phyloP scores from a whole-genome alignment of 2,888 invertebrate genomes.

The Protodeltote pygarga region DNA sequence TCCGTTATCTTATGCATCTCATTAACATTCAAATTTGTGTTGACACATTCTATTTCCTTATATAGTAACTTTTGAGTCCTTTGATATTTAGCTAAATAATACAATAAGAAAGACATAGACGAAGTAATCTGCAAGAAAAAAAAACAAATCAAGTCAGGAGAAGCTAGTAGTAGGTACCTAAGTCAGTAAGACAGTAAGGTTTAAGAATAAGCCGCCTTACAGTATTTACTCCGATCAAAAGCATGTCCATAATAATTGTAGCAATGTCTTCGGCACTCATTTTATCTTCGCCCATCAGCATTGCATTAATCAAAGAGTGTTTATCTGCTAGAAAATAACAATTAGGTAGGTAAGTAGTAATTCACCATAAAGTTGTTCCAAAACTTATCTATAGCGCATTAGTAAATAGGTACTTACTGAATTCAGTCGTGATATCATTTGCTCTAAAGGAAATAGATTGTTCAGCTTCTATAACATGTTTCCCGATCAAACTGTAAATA shows the following conservation, averaged over 20 bases:
- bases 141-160: too few species aligned
- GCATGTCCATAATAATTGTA: slow-evolving; percentile 89
- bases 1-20: slow-evolving; percentile 62
- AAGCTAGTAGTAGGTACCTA: too few species aligned
- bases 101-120: slow-evolving; percentile 88
- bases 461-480: slow-evolving; percentile 85
- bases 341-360: too few species aligned
- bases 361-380: too few species aligned
- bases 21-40: slow-evolving; percentile 49
- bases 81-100: slow-evolving; percentile 89
- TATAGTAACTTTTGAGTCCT: slow-evolving; percentile 87
- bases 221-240: slow-evolving; percentile 89
- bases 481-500: slow-evolving; percentile 85
- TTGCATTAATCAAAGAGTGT: slow-evolving; percentile 81
- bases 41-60: slow-evolving; percentile 84
- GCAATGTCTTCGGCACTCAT: slow-evolving; percentile 88
- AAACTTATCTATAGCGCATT: not conserved
- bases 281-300: slow-evolving; percentile 85
- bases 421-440: slow-evolving; percentile 45
- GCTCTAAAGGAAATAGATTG: slow-evolving; percentile 62
- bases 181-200: too few species aligned
- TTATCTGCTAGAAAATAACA: slow-evolving; percentile 20
- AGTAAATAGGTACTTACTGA: slow-evolving; percentile 47
- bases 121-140: slow-evolving; percentile 83
- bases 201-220: slow-evolving; percentile 62